phyloP scores from a whole-genome alignment of 2,797 vertebrate species.

The Siniperca scherzeri region DNA sequence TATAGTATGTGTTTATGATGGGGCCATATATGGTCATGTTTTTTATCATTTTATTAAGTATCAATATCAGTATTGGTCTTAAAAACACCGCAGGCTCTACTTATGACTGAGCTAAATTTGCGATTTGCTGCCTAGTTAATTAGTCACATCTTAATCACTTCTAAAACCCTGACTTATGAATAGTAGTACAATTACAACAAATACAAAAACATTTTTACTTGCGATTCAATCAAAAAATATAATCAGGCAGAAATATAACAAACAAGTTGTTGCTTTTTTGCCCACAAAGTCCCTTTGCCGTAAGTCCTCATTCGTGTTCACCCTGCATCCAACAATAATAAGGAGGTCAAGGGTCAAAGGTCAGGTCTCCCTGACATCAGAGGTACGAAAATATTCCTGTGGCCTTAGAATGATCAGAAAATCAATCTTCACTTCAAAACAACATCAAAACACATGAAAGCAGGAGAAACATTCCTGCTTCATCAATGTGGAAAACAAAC shows the following conservation, averaged over 20 bases:
- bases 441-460: not conserved
- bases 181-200: too few relatives aligned
- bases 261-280: not conserved
- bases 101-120: too few relatives aligned
- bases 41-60: too few relatives aligned
- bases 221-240: not conserved
- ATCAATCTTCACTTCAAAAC: not conserved
- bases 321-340: not conserved
- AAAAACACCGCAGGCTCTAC: too few relatives aligned
- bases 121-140: too few relatives aligned
- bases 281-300: not conserved
- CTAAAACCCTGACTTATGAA: too few relatives aligned
- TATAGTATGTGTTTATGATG: too few relatives aligned
- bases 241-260: not conserved
- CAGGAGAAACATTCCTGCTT: not conserved
- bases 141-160: too few relatives aligned
- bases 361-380: not conserved
- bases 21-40: too few relatives aligned
- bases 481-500: not conserved
- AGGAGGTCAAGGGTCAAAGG: conserved; percentile 31
- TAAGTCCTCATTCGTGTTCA: not conserved
- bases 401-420: not conserved
- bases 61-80: not conserved
- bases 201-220: too few relatives aligned
- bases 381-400: not conserved